A percentile compares a stretch with the other conserved stretches of the same genome.
phyloP scores from a whole-genome alignment of 2,113 vertebrate genomes.

The Dendrocopos noguchii region DNA sequence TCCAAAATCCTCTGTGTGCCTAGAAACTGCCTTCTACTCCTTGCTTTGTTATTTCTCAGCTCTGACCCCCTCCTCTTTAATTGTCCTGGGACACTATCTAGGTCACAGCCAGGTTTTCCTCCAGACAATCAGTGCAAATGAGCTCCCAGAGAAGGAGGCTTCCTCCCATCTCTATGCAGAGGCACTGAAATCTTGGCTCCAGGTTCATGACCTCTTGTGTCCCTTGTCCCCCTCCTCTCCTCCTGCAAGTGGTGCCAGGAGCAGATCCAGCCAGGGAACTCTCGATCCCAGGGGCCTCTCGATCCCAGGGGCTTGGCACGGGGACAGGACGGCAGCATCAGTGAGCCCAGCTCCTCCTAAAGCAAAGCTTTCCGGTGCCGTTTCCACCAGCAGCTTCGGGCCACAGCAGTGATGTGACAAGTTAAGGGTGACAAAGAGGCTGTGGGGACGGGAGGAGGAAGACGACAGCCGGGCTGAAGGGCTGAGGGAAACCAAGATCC shows the following conservation, averaged over 20 bases:
- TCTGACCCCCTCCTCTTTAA: neutral
- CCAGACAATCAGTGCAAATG: neutral
- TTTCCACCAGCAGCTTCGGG: neutral
- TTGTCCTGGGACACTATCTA: neutral
- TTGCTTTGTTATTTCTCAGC: neutral
- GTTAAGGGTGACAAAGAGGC: neutral
- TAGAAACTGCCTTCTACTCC: neutral
- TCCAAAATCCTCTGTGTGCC: neutral
- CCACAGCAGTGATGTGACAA: rapidly evolving
- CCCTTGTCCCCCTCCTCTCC: neutral
- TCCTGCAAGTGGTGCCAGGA: rapidly evolving
- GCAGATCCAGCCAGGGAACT: neutral
- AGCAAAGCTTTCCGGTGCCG: rapidly evolving
- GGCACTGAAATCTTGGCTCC: neutral
- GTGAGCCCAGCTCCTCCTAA: neutral
- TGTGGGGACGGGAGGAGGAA: neutral
- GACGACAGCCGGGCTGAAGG: neutral
- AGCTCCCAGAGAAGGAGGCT: neutral
- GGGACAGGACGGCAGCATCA: rapidly evolving
- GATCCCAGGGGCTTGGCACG: rapidly evolving
- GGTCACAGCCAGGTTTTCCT: slow-evolving; percentile 4
- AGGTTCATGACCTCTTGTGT: neutral
- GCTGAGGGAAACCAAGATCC: neutral
- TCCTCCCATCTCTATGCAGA: neutral
- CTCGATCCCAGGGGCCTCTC: neutral